Evolutionary conservation across 2,888 invertebrate genomes (phyloP), one percentile per base, ranked within the genome.

Genomic region (Melanostoma scalare): DNA sequence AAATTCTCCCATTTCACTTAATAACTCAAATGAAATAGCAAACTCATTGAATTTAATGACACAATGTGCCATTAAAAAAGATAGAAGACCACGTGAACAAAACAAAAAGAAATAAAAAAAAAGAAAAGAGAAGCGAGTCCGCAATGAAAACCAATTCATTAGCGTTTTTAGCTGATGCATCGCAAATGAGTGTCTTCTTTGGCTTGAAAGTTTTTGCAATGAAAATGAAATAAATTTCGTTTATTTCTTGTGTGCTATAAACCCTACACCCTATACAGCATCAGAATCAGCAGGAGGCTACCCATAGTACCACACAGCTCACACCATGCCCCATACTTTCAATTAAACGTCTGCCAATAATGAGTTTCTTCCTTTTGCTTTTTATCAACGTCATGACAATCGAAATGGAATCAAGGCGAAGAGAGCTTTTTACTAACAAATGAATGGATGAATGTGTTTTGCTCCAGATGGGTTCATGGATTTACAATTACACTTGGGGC

Each of bases 341-440:
- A 82, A 82, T 82, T 82, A 82, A 82, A 82, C 50, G 67, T 77
- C 81, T 77, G 71, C 81, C 81, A 82, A 77, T 82, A 82, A 82
- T 82, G 81, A 82, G 77, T 77, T 73, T 48, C 48, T 63, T 50
- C 63, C 63, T 68, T 61, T 73, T 77, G 55, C 50, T 52, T 73
- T 82, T 82, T 82, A 68, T 82, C 72, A 77, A 77, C 55, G 50
- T 56, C 81, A 82, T 82, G 72, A 63, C 81, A 77, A 67, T 73
- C 68, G 56, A 68, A 72, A 77, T 72, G 76, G 65, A 67, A 53
- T 72, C 60, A 8, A 48, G 30, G 31, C 20, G 46, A 56, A 36
- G 36, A 50, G 46, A 72, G 65, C 42, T 42, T 6, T 6, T 20
- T 20, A 20, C 20, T 20, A 20, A 20, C 20, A 20, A 20, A 20